Conservation (phyloP, 2,113 vertebrate species). For the Xenus cinereus region DNA sequence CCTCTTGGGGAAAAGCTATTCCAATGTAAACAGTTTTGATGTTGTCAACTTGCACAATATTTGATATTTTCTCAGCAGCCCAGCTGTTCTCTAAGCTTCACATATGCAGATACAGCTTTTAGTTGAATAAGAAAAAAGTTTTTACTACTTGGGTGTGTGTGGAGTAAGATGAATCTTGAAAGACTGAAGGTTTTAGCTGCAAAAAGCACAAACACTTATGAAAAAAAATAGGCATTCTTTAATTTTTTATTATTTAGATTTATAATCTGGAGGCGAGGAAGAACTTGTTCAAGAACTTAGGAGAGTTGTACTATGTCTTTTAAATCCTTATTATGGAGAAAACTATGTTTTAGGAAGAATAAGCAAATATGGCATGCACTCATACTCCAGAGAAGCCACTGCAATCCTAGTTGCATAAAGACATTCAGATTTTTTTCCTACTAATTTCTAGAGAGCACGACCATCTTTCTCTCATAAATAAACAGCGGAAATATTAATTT, state of each 20-base stretch:
- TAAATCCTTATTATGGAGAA: not conserved
- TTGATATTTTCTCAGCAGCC: not conserved
- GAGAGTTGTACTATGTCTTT: not conserved
- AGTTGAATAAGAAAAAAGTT: not conserved
- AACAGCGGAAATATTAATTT: not conserved
- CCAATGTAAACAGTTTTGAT: slow-evolving; percentile 6
- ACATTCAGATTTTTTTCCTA: not conserved
- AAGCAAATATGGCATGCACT: not conserved
- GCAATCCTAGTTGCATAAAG: not conserved
- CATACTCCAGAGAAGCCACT: not conserved
- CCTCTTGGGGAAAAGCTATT: not conserved
- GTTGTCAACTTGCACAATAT: not conserved
- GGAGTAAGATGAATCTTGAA: not conserved
- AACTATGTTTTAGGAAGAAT: not conserved
- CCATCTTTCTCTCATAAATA: not conserved
- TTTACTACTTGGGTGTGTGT: accelerated
- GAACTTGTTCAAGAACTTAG: not conserved
- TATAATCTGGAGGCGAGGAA: not conserved
- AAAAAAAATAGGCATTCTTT: not conserved
- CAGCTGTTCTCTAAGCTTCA: not conserved
- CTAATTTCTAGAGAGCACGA: not conserved
- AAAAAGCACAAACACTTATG: not conserved
- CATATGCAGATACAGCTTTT: not conserved
- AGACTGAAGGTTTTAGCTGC: not conserved
- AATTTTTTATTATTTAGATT: not conserved